Percentiles rank a stretch among this genome's conserved stretches.
Evolutionary conservation across 2,888 invertebrate species (phyloP).

Genomic region (Ariolimax columbianus): DNA sequence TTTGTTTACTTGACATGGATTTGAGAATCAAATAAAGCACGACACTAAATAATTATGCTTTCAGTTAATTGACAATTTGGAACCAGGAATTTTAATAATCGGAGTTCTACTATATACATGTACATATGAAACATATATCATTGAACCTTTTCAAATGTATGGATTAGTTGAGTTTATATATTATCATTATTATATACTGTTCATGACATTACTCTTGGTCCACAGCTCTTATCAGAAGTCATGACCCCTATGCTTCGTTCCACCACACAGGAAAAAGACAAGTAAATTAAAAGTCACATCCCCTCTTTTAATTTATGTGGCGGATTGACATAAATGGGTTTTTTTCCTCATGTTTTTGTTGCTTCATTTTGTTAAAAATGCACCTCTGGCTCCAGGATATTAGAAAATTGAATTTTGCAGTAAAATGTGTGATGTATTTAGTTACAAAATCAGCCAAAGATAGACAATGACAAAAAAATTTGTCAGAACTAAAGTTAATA

Average conservation of each 20-base stretch:
- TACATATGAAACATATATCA: neutral
- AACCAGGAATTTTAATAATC: no score
- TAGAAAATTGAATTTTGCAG: neutral
- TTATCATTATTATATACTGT: neutral
- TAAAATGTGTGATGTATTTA: neutral
- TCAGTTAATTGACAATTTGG: no score
- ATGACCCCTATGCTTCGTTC: slow-evolving; percentile 30
- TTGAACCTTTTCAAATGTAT: neutral
- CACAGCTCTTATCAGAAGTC: slow-evolving; percentile 41
- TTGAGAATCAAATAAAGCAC: no score
- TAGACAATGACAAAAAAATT: neutral
- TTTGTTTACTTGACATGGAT: no score
- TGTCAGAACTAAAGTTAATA: no score
- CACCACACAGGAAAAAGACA: slow-evolving; percentile 45
- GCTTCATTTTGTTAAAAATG: neutral
- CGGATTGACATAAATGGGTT: neutral
- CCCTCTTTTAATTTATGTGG: neutral
- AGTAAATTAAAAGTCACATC: slow-evolving; percentile 28
- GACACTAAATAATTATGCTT: neutral
- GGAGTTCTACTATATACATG: no score
- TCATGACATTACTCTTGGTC: slow-evolving; percentile 38
- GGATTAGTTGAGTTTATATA: slow-evolving; percentile 1
- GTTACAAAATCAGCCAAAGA: neutral
- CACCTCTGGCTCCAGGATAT: neutral
- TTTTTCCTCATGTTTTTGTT: neutral